Conservation (phyloP, 1,140 invertebrate species). For the Bemisia tabaci region DNA sequence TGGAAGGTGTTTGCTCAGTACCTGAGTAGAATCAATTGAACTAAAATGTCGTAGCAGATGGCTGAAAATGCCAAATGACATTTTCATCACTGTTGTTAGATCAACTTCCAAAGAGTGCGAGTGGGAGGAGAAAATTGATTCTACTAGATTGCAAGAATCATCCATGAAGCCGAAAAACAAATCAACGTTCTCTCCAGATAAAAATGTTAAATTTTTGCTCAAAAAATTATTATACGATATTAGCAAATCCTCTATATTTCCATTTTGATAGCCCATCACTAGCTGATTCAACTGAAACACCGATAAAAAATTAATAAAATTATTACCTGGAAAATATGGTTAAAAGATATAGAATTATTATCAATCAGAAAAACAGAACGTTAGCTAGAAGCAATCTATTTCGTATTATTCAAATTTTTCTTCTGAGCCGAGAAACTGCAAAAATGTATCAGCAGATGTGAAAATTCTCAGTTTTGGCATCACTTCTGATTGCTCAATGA, state of each 20-base stretch:
- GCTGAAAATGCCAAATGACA: background rate
- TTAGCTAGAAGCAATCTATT: background rate
- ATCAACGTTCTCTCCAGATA: background rate
- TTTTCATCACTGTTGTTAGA: background rate
- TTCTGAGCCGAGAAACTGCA: too few relatives aligned
- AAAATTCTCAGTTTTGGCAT: background rate
- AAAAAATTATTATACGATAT: background rate
- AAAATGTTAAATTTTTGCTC: background rate
- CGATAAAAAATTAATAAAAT: background rate
- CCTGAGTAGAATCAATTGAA: too few relatives aligned
- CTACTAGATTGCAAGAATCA: background rate
- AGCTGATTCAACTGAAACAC: background rate
- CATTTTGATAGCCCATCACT: background rate
- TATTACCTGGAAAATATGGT: background rate
- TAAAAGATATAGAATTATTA: background rate
- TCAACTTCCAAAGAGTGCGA: background rate
- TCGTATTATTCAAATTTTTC: background rate
- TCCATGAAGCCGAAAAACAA: background rate
- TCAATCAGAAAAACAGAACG: background rate
- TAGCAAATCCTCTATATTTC: background rate
- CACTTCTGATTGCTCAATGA: too few relatives aligned
- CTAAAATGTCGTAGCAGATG: too few relatives aligned
- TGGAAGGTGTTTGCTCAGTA: too few relatives aligned
- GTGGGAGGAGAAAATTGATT: background rate
- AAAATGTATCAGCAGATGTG: too few relatives aligned